Evolutionary conservation across 2,888 invertebrate species (phyloP).

Genomic region (Phortica okadai): DNA sequence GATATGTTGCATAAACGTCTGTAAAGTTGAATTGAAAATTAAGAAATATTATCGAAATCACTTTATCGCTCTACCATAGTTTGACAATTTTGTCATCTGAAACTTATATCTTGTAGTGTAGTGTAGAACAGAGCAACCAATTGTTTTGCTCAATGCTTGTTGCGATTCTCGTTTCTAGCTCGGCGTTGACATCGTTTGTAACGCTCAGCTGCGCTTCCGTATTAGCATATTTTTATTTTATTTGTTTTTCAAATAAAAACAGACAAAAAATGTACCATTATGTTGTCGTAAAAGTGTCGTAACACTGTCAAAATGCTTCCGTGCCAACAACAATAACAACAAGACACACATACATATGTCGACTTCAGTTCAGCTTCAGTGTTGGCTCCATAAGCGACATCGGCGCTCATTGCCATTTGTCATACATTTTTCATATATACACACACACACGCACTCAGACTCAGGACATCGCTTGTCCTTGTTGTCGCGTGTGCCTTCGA

Average conservation of each 20-base stretch:
- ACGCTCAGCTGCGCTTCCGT: conserved; percentile 22
- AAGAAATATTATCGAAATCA: too few species aligned
- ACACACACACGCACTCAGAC: neutral
- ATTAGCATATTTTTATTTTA: neutral
- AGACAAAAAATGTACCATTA: conserved; percentile 18
- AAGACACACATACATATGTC: neutral
- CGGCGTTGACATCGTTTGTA: neutral
- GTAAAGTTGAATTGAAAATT: too few species aligned
- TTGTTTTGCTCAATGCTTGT: too few species aligned
- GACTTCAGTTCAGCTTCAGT: conserved; percentile 6
- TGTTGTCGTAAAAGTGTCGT: conserved; percentile 27
- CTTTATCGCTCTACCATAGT: too few species aligned
- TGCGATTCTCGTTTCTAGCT: neutral
- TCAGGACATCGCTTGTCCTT: too few species aligned
- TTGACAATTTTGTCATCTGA: too few species aligned
- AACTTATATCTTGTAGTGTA: neutral
- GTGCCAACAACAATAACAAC: conserved; percentile 10
- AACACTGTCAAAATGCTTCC: conserved; percentile 26
- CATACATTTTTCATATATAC: neutral
- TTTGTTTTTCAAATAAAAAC: neutral
- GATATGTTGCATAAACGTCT: too few species aligned
- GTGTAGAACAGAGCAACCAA: neutral
- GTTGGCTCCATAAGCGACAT: conserved; percentile 38
- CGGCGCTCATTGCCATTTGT: conserved; percentile 19
- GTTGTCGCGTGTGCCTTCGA: too few species aligned